Base-by-base conservation (phyloP, 2,113 vertebrate genomes). In the Dicentrarchus labrax region DNA sequence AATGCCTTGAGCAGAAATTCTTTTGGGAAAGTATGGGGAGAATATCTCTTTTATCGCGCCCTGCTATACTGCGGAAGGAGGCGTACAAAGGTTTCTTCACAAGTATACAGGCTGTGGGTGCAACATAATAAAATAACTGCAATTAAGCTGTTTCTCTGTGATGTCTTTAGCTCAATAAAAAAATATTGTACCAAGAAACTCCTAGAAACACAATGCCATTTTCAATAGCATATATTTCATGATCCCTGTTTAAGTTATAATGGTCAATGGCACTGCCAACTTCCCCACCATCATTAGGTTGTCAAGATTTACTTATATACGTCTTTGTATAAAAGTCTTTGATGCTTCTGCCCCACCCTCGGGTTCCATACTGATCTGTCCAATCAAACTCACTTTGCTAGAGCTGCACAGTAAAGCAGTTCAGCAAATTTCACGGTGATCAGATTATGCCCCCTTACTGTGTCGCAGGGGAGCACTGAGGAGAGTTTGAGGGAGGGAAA, bases 21-120 rank as follows among this genome's bases (percentile, higher is more conserved):
- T 51, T 83, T 56, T 24, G 21, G 54, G 50, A 69, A 43, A 51
- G 8, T n/a, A 15, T 30, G 15, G n/a, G 8, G 24, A 65, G 39
- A 62, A 43, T 48, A 68, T 36, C 78, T 53, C 65, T 83, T 60
- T 81, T 48, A 51, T 85, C 51, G 64, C 50, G 78, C 11, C 24
- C 65, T 57, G 17, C 54, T 67, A 15, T 50, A 17, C 17, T 57
- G 2, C 21, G 43, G 21, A n/a, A 51, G n/a, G 45, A 65, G 43
- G 10, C 54, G 19, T 74, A 22, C 24, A 11, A 24, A 5, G 12
- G 4, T 72, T 43, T 67, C 45, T 62, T 22, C 10, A 16, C 22
- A 15, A 43, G 24, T 64, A 10, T 17, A 53, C 19, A 24, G 30
- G 0, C 54, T 57, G 53, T 24, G 11, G 54, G 15, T 67, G 64